phyloP scores from a whole-genome alignment of 2,888 invertebrate genomes.

The Corythucha ciliata region DNA sequence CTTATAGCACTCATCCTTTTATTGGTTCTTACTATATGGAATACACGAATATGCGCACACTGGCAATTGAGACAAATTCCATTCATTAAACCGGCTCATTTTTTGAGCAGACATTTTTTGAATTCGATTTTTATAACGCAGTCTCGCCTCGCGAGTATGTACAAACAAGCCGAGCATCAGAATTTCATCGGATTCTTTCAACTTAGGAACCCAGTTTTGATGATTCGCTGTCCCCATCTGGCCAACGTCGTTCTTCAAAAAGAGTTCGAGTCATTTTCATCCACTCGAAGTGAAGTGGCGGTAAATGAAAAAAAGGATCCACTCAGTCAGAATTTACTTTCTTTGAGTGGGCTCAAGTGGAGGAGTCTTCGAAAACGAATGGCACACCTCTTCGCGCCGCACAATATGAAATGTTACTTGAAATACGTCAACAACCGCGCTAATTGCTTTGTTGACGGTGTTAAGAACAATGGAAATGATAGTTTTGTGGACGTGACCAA shows the following conservation, averaged over 20 bases:
- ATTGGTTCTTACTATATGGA: too few species aligned
- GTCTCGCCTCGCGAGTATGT: constrained; percentile 5
- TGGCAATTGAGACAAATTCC: too few species aligned
- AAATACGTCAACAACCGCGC: too few species aligned
- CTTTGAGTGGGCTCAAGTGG: constrained; percentile 26
- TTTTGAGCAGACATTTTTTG: constrained; percentile 14
- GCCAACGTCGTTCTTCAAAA: constrained; percentile 13
- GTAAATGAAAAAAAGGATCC: constrained; percentile 17
- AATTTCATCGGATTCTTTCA: constrained; percentile 23
- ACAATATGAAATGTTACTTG: too few species aligned
- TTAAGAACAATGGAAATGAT: too few species aligned
- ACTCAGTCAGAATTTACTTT: constrained; percentile 22
- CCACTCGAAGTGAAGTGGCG: constrained; percentile 15
- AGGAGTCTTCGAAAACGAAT: constrained; percentile 17
- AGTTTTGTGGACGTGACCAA: too few species aligned
- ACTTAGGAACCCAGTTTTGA: constrained; percentile 19
- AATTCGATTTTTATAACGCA: constrained; percentile 18
- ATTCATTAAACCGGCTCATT: too few species aligned
- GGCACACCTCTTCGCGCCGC: too few species aligned
- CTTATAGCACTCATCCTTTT: too few species aligned
- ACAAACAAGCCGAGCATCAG: background rate
- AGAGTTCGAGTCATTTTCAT: constrained; percentile 18
- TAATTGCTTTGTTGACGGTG: too few species aligned
- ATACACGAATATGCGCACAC: too few species aligned
- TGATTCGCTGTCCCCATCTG: constrained; percentile 16